Conservation (phyloP, 2,797 vertebrate species). For the Gastrophryne carolinensis region DNA sequence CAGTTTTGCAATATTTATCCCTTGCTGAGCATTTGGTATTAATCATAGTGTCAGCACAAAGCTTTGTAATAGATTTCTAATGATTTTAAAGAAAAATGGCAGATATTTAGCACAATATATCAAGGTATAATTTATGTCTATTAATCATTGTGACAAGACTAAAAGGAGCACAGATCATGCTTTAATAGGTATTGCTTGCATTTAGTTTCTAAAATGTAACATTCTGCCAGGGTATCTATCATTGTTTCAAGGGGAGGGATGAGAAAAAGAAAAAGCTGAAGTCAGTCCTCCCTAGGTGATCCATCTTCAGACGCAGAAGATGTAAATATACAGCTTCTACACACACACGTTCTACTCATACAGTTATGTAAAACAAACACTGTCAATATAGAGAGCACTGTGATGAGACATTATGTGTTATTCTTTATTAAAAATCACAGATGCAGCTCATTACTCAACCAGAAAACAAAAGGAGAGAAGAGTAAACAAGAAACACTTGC, state of each 20-base stretch:
- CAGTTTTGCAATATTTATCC: constrained; percentile 56
- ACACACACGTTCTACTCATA: constrained; percentile 20
- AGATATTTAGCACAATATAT: constrained; percentile 66
- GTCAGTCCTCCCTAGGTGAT: constrained; percentile 40
- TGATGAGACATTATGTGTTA: constrained; percentile 11
- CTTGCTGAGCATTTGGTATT: constrained; percentile 56
- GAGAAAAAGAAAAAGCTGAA: constrained; percentile 44
- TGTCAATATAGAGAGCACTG: not conserved
- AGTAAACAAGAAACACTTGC: not conserved
- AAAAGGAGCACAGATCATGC: constrained; percentile 62
- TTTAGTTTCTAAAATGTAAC: constrained; percentile 58
- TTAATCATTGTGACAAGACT: constrained; percentile 63
- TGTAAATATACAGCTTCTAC: constrained; percentile 13
- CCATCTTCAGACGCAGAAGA: constrained; percentile 20
- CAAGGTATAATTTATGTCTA: constrained; percentile 62
- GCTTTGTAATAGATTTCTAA: constrained; percentile 64
- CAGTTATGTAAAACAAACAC: constrained; percentile 30
- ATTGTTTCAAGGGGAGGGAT: constrained; percentile 47
- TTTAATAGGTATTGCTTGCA: constrained; percentile 59
- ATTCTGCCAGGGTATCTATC: constrained; percentile 57
- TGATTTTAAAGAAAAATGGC: constrained; percentile 63
- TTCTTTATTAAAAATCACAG: constrained; percentile 14
- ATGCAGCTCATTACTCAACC: constrained; percentile 5
- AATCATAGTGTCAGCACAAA: constrained; percentile 57
- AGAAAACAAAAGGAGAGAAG: constrained; percentile 1